Base-by-base conservation (phyloP, 1,140 invertebrate species). In the Diploscapter pachys region DNA sequence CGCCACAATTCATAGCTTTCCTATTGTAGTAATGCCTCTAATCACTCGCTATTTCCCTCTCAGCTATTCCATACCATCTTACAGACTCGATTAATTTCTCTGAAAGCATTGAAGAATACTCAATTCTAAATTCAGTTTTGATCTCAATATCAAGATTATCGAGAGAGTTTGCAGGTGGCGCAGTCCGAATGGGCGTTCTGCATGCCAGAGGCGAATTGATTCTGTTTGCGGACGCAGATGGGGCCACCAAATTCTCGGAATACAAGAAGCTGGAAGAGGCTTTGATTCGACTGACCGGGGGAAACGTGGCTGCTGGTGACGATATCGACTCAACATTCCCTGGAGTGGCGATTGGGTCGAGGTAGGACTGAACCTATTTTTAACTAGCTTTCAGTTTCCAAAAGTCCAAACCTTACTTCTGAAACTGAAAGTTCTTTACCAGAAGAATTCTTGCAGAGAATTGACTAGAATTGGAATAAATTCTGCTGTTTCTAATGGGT, bases 181-280 rank as follows among this genome's bases (percentile, higher is more conserved):
- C 83, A 8, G 81, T 85, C n/a, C 80, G 82, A 52, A 83, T 95
- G 92, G 96, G 96, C 59, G 91, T 98, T 86, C 88, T 93, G 78
- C 92, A 92, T 87, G 89, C 92, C 5, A 89, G 95, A 83, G 97
- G 97, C 59, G 90, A 92, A 78, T 86, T 90, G 31, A 88, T 99
- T 75, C 87, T 99, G n/a, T 99, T 99, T 89, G 96, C 95, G 63
- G 97, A 99, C 90, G 97, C 97, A 55, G 97, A 99, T 90, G 97
- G 96, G 72, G 97, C 97, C 51, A 98, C 96, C 9, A 92, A 92
- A 85, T 99, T 99, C 88, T 88, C 89, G 70, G 97, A 99, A 87
- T 87, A 95, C 66, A 88, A 89, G 31, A 96, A 97, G 88, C 86
- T 99, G 65, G 93, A 97, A 86, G 85, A 67, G 72, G 75, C 63